Base-by-base conservation (phyloP, 2,113 vertebrate genomes). In the Eidolon helvum region DNA sequence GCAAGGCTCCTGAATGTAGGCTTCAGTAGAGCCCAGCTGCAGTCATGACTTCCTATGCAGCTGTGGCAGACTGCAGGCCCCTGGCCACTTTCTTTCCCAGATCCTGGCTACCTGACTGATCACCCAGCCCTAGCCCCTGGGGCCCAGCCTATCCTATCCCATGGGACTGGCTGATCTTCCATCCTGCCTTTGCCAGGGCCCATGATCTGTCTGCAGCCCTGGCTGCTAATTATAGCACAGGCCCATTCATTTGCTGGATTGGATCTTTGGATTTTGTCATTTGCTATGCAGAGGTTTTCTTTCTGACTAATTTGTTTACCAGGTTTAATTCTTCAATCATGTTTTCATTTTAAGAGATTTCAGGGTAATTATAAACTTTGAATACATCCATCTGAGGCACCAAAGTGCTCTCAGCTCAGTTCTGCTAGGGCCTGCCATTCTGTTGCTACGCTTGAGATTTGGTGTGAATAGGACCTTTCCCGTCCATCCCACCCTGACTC, bases 261-360 rank as follows among this genome's bases (percentile, higher is more conserved):
- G 96, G 83, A 94, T 96, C 90, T 97, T 97, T 71, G 96, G 94
- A 93, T 82, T 88, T 77, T 48, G n/a, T 94, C 87, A 91, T 98
- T 98, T 95, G 86, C 69, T 53, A 53, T 94, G 91, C 88, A 33
- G 96, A 97, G 88, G 92, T 61, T 63, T 97, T 91, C 78, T 98
- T 98, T 97, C 97, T 95, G 92, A 96, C 97, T 97, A 98, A 75
- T 94, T 96, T 96, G 95, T 94, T 92, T 97, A 91, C 92, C 72
- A 84, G 96, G 94, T 83, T 97, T 97, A 93, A 94, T 24, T 10
- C 90, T 98, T 94, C 98, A 96, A 97, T 33, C 50, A 94, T 96
- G 88, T 97, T 98, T 98, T 97, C 91, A 95, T 98, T 98, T 98
- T 90, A 97, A 95, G 96, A 97, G 97, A 97, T 98, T 97, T 98